A percentile compares a stretch with the other conserved stretches of the same genome.
Evolutionary conservation across 1,140 invertebrate genomes (phyloP).

Genomic region (Laupala kohalensis): DNA sequence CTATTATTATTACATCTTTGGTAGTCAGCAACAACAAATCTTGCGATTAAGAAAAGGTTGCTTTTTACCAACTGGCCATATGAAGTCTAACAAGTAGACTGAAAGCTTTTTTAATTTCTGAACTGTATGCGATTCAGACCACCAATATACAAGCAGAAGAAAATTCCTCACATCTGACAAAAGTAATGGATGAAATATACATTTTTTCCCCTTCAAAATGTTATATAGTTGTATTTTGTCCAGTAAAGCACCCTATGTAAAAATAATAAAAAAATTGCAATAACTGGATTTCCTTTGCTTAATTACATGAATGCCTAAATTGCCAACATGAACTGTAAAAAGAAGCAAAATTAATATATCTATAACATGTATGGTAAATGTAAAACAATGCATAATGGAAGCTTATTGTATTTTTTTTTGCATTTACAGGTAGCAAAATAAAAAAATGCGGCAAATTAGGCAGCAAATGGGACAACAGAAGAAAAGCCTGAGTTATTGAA

Average conservation of each 20-base stretch:
- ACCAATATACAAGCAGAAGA: conserved; percentile 2
- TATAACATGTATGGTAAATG: no score
- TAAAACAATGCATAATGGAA: no score
- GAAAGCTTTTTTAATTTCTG: not conserved
- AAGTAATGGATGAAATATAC: not conserved
- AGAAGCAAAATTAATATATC: not conserved
- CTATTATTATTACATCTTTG: not conserved
- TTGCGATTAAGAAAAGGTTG: not conserved
- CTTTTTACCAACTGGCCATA: not conserved
- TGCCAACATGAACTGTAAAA: conserved; percentile 1
- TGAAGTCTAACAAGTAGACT: not conserved
- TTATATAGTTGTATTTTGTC: not conserved
- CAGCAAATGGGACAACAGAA: not conserved
- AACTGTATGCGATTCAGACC: not conserved
- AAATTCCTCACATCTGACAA: not conserved
- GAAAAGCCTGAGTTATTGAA: not conserved
- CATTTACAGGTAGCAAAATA: no score
- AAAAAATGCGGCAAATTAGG: not conserved
- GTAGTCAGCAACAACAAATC: not conserved
- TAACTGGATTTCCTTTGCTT: not conserved
- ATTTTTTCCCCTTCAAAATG: not conserved
- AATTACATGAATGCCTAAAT: conserved; percentile 5
- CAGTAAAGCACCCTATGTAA: conserved; percentile 2
- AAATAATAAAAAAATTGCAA: not conserved
- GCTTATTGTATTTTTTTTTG: no score